Evolutionary conservation across 35 echinoderm and acorn worm genomes (phyloP), one percentile per base, ranked within the genome.

Genomic region (Apostichopus parvimensis): DNA sequence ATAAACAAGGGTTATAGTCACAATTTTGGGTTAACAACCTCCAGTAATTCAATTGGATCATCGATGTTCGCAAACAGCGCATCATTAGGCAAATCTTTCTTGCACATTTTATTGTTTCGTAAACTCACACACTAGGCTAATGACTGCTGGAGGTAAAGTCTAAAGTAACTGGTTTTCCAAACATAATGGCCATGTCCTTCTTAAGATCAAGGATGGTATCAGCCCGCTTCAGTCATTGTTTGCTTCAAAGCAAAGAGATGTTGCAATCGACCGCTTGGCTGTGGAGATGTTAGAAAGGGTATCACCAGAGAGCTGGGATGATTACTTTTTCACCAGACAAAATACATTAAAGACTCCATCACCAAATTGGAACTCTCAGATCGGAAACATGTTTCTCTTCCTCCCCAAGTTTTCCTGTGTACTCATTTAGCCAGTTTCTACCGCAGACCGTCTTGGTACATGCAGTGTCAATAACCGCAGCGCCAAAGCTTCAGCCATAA

Each of bases 171-270:
- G 17, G 65, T 76, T 90, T 53, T 1, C 71, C 72, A 55, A 90
- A 90, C 87, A 90, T 90, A n/a, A 6, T 0, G 0, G 8, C 70
- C 87, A 0, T 76, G 45, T 90, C 87, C 5, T 90, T 90, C 5
- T 5, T 15, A 0, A 90, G 14, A 24, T 90, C 87, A 15, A 90
- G 8, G 4, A 90, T 28, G 4, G 87, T 90, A 77, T 53, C 68
- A 53, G 87, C 87, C 56, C 71, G 1, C 14, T 90, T 90, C 0
- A 90, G 12, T 77, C 70, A 90, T 54, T 72, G 53, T 77, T 90
- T 89, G 87, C 87, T 89, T 7, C 77, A 57, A 5, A 90, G 34
- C 23, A 90, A 53, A 1, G 68, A 68, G 8, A 90, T 72, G 14
- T 77, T 12, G 34, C n/a, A 77, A 72, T 90, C 10, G 10, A 89